Percentiles rank a stretch among this genome's conserved stretches.
Conservation (phyloP, 64 coral and sea anemone genomes). For the Orbicella faveolata region DNA sequence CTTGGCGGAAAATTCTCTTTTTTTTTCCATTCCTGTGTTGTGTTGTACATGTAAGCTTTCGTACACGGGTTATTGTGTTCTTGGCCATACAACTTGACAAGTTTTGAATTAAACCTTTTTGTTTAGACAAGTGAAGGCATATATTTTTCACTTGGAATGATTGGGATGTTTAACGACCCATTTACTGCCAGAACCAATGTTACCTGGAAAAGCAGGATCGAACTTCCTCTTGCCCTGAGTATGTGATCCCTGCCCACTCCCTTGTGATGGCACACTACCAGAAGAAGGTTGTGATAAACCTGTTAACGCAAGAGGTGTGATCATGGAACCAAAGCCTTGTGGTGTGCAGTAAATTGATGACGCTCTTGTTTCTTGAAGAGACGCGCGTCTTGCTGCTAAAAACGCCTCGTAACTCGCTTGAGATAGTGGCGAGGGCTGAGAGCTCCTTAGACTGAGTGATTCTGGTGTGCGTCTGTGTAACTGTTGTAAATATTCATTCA, state of each 20-base stretch:
- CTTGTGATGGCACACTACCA: not conserved
- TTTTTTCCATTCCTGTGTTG: too few relatives aligned
- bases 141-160: too few relatives aligned
- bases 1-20: too few relatives aligned
- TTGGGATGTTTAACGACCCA: too few relatives aligned
- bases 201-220: not conserved
- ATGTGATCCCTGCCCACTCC: not conserved
- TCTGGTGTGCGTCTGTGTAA: not conserved
- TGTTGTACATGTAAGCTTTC: too few relatives aligned
- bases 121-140: too few relatives aligned
- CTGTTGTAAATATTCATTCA: conserved; percentile 46
- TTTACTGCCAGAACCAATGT: not conserved
- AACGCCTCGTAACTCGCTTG: not conserved
- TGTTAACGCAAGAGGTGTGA: not conserved
- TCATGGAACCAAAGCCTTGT: not conserved
- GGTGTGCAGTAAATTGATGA: conserved; percentile 2
- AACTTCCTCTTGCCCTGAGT: not conserved
- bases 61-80: too few relatives aligned
- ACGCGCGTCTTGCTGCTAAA: not conserved
- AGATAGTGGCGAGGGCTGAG: not conserved
- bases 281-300: not conserved
- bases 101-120: too few relatives aligned
- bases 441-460: not conserved
- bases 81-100: too few relatives aligned
- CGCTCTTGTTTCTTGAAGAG: not conserved